Evolutionary conservation across 2,888 invertebrate genomes (phyloP).

Genomic region (Netelia virgata): DNA sequence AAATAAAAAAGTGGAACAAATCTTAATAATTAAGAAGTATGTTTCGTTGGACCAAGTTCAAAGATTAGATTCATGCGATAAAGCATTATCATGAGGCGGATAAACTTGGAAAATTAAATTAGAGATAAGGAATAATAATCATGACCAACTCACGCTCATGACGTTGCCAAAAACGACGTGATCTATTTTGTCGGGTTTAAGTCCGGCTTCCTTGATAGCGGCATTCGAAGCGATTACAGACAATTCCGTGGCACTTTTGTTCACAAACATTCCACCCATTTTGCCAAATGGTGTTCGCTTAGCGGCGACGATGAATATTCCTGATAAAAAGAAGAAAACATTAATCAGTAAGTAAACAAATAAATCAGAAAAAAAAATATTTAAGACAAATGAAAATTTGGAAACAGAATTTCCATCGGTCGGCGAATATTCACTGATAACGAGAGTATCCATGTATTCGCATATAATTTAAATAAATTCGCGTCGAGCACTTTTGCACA

Average conservation of each 20-base stretch:
- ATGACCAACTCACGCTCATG: conserved; percentile 88
- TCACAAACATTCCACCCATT: conserved; percentile 94
- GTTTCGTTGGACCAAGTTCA: neutral
- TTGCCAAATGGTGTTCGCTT: conserved; percentile 99
- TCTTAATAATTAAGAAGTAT: conserved; percentile 19
- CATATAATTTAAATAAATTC: neutral
- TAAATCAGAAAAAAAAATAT: conserved; percentile 48
- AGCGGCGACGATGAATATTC: conserved; percentile 96
- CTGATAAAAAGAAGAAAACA: conserved; percentile 84
- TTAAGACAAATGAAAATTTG: conserved; percentile 30
- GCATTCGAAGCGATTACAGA: conserved; percentile 93
- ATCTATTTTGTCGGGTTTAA: conserved; percentile 95
- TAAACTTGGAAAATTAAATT: neutral
- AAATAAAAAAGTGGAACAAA: conserved; percentile 3
- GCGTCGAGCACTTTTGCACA: neutral
- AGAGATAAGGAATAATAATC: neutral
- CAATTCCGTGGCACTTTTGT: conserved; percentile 91
- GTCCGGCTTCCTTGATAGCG: conserved; percentile 91
- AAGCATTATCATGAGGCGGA: too few species aligned
- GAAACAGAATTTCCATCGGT: conserved; percentile 11
- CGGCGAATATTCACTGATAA: neutral
- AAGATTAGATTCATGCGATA: neutral
- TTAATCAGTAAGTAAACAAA: conserved; percentile 35
- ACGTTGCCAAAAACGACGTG: conserved; percentile 96
- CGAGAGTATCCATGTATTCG: conserved; percentile 5